phyloP scores from a whole-genome alignment of 64 coral and sea anemone species.

The Orbicella faveolata region DNA sequence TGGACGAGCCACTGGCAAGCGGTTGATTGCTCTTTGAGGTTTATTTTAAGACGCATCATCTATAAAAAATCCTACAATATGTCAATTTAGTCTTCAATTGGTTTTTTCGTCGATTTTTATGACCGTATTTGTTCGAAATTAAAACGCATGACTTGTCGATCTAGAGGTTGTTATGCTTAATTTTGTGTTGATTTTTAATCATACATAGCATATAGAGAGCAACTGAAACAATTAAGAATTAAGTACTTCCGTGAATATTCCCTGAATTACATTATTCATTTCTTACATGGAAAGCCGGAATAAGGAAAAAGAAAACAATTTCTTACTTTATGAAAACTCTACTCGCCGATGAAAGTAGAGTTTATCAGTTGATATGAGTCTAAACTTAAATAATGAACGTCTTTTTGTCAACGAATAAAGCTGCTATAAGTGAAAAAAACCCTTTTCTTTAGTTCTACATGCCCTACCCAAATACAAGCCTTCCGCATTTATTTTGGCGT shows the following conservation, averaged over 20 bases:
- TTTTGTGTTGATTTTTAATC: conserved; percentile 22
- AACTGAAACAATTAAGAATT: neutral
- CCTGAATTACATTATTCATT: neutral
- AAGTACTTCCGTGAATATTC: conserved; percentile 21
- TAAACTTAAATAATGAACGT: neutral
- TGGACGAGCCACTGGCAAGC: too few species aligned
- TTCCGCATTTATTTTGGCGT: too few species aligned
- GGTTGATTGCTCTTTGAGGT: neutral
- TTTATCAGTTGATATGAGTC: neutral
- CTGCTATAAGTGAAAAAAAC: too few species aligned
- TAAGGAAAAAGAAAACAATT: neutral
- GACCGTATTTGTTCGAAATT: neutral
- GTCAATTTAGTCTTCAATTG: neutral
- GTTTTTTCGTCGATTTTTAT: neutral
- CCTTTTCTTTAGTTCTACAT: too few species aligned
- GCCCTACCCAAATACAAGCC: too few species aligned
- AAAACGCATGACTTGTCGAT: neutral
- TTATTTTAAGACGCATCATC: neutral
- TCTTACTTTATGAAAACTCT: neutral
- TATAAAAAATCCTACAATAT: neutral
- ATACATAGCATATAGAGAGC: neutral
- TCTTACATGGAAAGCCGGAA: neutral
- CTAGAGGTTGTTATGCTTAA: conserved; percentile 2
- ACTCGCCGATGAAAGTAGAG: neutral
- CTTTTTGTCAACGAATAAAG: neutral